phyloP scores from a whole-genome alignment of 2,797 vertebrate genomes.

The Chlorospingus semifuscus region DNA sequence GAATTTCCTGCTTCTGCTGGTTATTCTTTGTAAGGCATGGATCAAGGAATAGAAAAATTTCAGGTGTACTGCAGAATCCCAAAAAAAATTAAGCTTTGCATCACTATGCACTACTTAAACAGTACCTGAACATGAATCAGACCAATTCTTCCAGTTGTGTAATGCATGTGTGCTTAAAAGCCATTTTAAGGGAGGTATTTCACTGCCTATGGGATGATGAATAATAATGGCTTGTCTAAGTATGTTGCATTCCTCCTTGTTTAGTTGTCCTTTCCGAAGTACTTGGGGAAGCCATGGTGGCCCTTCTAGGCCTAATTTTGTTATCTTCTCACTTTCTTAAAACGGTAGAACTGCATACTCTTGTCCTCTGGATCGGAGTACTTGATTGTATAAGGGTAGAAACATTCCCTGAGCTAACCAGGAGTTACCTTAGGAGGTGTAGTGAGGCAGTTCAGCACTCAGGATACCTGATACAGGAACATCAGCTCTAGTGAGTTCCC shows the following conservation, averaged over 20 bases:
- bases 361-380: neutral
- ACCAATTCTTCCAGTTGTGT: neutral
- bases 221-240: neutral
- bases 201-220: neutral
- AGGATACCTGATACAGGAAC: neutral
- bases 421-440: accelerated
- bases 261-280: neutral
- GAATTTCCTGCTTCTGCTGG: neutral
- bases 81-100: neutral
- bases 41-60: neutral
- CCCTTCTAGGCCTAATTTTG: neutral
- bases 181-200: neutral
- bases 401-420: neutral
- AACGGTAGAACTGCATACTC: accelerated
- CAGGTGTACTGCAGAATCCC: neutral
- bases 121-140: neutral
- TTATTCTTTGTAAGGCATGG: neutral
- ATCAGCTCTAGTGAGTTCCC: neutral
- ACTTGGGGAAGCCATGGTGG: neutral
- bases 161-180: neutral
- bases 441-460: neutral
- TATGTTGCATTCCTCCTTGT: neutral
- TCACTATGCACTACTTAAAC: neutral
- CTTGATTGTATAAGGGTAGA: neutral
- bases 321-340: neutral